Evolutionary conservation across 2,113 vertebrate species (phyloP), one percentile per base, ranked within the genome.

Genomic region (Sturnus vulgaris): DNA sequence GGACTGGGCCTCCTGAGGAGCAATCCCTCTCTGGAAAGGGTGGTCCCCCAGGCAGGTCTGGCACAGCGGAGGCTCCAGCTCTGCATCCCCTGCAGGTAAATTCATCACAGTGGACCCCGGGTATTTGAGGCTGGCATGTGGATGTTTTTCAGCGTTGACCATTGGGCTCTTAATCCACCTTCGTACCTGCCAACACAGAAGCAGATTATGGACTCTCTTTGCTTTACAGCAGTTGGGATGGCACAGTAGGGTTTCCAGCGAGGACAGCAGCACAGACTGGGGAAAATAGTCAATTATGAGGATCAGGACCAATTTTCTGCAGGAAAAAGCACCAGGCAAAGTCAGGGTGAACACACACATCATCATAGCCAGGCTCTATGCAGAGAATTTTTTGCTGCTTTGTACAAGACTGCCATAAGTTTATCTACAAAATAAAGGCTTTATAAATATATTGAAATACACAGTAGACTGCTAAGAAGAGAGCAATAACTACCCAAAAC

Each of bases 111-210:
- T 96, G 68, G 98, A 95, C 61, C 98, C 98, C 1, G 98, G 94
- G 82, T 98, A 99, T 90, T 98, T 98, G 89, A 98, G 97, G 60
- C 95, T 96, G 95, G 98, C 94, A 7, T 98, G 98, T 68, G 98
- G 98, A 75, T 98, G 97, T 93, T 99, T 99, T 93, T 99, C 99
- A 93, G 97, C 97, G 10, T 96, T 98, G 84, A 99, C 98, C 97
- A 99, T 98, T 0, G 99, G 99, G 92, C 98, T 99, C 68, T 98
- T 98, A 98, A 99, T 99, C 99, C 99, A 99, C 96, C 99, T 97
- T 65, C 99, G 98, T 82, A 99, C 99, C 99, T 99, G 96, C 15
- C 66, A 16, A 42, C 14, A 44, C 39, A 81, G 73, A 63, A 91
- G 60, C 42, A 70, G 50, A 30, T 87, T 63, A 88, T 42, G 27